Evolutionary conservation across 2,888 invertebrate genomes (phyloP).

Genomic region (Sepioteuthis lessoniana): DNA sequence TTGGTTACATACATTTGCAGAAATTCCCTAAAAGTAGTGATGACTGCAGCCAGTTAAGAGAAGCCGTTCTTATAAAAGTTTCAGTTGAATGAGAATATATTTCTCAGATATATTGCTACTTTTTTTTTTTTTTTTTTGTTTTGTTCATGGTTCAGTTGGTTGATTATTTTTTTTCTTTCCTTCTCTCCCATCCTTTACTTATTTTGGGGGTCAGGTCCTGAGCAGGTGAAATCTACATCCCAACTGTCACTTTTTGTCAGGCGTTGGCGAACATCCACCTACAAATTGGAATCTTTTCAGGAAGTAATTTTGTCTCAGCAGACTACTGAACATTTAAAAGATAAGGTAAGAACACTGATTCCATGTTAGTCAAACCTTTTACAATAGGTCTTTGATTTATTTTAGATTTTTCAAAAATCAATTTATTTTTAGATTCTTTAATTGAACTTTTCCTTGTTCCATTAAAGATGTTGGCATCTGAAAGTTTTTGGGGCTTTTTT

Average conservation of each 20-base stretch:
- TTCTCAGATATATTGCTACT: too few relatives aligned
- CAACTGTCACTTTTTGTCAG: constrained; percentile 73
- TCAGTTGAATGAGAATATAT: too few relatives aligned
- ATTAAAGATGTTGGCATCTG: too few relatives aligned
- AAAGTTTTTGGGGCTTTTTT: too few relatives aligned
- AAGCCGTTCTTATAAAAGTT: too few relatives aligned
- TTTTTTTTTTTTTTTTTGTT: too few relatives aligned
- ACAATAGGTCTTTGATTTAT: background rate
- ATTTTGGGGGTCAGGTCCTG: constrained; percentile 60
- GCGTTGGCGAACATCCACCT: constrained; percentile 74
- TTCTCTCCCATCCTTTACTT: background rate
- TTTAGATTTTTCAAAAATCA: too few relatives aligned
- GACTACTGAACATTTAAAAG: constrained; percentile 74
- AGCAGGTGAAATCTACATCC: constrained; percentile 61
- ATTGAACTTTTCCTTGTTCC: too few relatives aligned
- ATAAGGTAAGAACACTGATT: constrained; percentile 74
- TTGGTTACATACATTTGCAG: too few relatives aligned
- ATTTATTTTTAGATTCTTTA: too few relatives aligned
- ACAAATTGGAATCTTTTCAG: constrained; percentile 72
- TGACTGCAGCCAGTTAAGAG: too few relatives aligned
- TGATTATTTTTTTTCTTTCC: background rate
- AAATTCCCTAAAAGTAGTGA: too few relatives aligned
- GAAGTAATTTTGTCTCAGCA: constrained; percentile 73
- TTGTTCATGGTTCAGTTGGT: background rate
- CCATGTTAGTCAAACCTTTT: background rate